Evolutionary conservation across 2,888 invertebrate species (phyloP).

Genomic region (Amiota mariae): DNA sequence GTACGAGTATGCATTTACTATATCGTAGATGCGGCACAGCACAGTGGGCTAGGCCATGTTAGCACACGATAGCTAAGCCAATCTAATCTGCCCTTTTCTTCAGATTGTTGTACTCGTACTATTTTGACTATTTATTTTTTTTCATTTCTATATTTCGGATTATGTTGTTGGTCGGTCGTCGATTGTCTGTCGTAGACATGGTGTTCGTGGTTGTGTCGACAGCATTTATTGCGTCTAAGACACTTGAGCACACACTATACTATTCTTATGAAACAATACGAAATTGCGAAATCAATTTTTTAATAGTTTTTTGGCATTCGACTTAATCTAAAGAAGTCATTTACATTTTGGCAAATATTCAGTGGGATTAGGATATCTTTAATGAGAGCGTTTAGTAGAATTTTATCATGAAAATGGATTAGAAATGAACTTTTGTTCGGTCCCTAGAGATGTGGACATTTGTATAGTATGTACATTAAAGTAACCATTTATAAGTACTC

Average conservation of each 20-base stretch:
- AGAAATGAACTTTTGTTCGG: no score
- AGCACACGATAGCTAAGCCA: background rate
- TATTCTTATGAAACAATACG: background rate
- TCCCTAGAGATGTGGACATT: no score
- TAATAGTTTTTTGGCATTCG: conserved; percentile 20
- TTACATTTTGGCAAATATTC: conserved; percentile 11
- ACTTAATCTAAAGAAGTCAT: background rate
- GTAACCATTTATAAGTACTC: no score
- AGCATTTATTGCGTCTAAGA: conserved; percentile 12
- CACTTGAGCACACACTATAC: conserved; percentile 8
- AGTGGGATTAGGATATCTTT: background rate
- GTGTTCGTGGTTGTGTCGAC: background rate
- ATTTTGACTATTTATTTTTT: conserved; percentile 27
- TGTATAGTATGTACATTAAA: no score
- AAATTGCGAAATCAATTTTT: conserved; percentile 19
- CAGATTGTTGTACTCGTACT: no score
- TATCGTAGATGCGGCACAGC: conserved; percentile 1
- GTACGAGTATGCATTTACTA: no score
- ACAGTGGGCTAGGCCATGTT: background rate
- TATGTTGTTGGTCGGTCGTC: background rate
- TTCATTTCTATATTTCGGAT: conserved; percentile 6
- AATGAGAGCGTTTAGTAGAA: no score
- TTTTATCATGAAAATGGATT: no score
- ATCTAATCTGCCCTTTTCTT: conserved; percentile 34
- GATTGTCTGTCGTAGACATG: background rate